Evolutionary conservation across 1,140 invertebrate genomes (phyloP).

Genomic region (Phenacoccus solenopsis): DNA sequence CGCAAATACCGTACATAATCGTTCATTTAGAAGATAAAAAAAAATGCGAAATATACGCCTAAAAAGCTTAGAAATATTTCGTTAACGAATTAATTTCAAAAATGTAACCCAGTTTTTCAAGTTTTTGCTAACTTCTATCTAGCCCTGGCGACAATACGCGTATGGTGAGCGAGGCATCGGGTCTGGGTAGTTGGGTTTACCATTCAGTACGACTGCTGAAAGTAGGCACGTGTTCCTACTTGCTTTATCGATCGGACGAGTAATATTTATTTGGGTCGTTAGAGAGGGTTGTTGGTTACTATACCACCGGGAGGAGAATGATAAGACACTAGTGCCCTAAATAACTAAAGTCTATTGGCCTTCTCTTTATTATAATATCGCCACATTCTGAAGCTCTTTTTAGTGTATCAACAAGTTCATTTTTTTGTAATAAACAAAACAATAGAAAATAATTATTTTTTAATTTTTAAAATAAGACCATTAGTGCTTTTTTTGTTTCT

Average conservation of each 20-base stretch:
- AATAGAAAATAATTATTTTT: no score
- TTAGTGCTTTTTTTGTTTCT: no score
- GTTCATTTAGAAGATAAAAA: no score
- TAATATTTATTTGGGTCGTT: conserved; percentile 16
- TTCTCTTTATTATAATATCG: neutral
- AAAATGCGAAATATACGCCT: no score
- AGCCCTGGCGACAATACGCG: neutral
- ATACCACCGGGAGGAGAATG: conserved; percentile 4
- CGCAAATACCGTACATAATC: no score
- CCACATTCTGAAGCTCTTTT: neutral
- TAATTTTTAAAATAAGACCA: no score
- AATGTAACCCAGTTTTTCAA: neutral
- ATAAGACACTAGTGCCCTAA: conserved; percentile 12
- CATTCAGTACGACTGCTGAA: conserved; percentile 6
- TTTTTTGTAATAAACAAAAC: neutral
- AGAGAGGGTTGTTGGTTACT: conserved; percentile 15
- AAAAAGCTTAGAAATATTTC: neutral
- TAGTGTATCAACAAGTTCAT: neutral
- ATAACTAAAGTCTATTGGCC: neutral
- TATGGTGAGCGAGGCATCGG: neutral
- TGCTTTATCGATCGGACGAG: conserved; percentile 13
- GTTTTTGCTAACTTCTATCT: neutral
- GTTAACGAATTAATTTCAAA: neutral
- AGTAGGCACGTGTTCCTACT: conserved; percentile 17
- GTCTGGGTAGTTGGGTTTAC: neutral